phyloP scores from a whole-genome alignment of 1,140 invertebrate species.

The Delia radicum region DNA sequence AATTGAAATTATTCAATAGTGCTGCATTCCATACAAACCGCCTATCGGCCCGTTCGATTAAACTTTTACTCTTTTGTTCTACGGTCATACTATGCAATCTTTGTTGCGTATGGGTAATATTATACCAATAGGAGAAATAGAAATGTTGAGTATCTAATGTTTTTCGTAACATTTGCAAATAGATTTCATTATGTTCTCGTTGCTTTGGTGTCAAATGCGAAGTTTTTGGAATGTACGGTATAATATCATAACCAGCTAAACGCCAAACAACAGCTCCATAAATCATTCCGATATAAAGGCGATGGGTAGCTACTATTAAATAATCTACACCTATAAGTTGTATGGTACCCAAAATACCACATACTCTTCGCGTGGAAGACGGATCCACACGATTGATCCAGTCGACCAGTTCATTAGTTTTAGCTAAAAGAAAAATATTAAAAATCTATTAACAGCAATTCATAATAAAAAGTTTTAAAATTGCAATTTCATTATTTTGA shows the following conservation, averaged over 20 bases:
- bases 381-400: too few relatives aligned
- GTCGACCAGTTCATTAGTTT: too few relatives aligned
- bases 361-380: conserved; percentile 71
- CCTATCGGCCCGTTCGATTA: conserved; percentile 77
- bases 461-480: background rate
- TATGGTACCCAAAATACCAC: conserved; percentile 87
- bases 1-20: conserved; percentile 69
- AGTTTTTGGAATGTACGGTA: conserved; percentile 81
- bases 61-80: conserved; percentile 60
- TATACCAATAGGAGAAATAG: conserved; percentile 92
- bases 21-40: conserved; percentile 93
- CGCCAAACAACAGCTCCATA: conserved; percentile 85
- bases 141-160: conserved; percentile 79
- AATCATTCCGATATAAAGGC: conserved; percentile 81
- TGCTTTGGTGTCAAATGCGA: conserved; percentile 82
- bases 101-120: conserved; percentile 91
- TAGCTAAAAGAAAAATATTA: too few relatives aligned
- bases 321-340: conserved; percentile 83
- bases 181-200: conserved; percentile 74
- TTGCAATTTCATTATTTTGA: too few relatives aligned
- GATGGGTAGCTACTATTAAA: conserved; percentile 86
- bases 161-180: conserved; percentile 78
- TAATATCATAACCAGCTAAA: conserved; percentile 78
- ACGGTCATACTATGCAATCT: conserved; percentile 83
- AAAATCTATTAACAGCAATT: background rate